A percentile compares a stretch with the other conserved stretches of the same genome.
Conservation (phyloP, 2,113 vertebrate genomes). For the Edolisoma coerulescens region DNA sequence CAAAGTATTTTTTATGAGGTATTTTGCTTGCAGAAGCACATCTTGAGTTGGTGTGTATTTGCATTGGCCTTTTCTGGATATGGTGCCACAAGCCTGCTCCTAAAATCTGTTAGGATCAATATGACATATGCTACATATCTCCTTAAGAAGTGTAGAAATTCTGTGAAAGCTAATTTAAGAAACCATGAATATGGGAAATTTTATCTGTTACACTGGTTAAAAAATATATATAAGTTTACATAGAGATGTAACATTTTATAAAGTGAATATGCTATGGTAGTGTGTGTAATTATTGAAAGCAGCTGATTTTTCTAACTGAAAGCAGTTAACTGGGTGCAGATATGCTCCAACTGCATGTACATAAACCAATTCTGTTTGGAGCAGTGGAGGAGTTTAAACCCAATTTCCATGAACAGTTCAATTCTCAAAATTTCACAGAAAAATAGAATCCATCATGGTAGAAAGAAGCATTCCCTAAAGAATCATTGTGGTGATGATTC, state of each 20-base stretch:
- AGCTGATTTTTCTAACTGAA: neutral
- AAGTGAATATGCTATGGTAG: neutral
- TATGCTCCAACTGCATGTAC: neutral
- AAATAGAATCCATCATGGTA: neutral
- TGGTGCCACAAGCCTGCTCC: neutral
- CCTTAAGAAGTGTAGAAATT: neutral
- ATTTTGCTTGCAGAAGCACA: neutral
- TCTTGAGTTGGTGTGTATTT: neutral
- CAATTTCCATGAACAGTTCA: neutral
- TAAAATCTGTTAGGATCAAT: slow-evolving; percentile 1
- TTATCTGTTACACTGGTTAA: neutral
- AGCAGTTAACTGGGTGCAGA: neutral
- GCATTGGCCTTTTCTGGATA: neutral
- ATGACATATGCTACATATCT: neutral
- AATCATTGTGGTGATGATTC: slow-evolving; percentile 11
- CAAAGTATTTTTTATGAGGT: neutral
- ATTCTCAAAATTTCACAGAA: slow-evolving; percentile 13
- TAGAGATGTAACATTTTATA: neutral
- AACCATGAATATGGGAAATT: neutral
- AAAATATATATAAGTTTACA: neutral
- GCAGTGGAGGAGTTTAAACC: neutral
- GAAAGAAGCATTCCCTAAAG: slow-evolving; percentile 29
- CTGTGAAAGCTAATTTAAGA: slow-evolving; percentile 9
- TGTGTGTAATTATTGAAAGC: neutral
- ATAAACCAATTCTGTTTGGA: neutral